Conservation (phyloP, 2,113 vertebrate species). For the Mus spicilegus region DNA sequence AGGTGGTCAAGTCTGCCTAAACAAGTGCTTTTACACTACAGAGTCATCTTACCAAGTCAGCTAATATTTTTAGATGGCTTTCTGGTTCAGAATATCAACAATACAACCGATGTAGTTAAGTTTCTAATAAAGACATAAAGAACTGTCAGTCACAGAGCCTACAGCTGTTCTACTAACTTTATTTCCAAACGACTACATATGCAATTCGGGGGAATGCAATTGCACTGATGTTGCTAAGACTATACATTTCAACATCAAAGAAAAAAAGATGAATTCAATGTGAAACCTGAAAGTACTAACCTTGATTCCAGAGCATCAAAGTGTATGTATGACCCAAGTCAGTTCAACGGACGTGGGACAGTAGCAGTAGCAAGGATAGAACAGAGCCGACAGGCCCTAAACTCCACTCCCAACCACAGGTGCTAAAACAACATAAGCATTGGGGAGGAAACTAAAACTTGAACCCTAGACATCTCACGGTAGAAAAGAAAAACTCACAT, state of each 20-base stretch:
- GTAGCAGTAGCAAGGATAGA: not conserved
- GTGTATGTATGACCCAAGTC: not conserved
- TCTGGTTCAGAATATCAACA: slow-evolving; percentile 18
- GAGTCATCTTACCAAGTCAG: not conserved
- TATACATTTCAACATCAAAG: not conserved
- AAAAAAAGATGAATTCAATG: not conserved
- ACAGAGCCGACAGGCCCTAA: not conserved
- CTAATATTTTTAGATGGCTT: slow-evolving; percentile 27
- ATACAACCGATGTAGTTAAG: not conserved
- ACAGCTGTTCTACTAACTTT: not conserved
- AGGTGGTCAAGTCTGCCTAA: not conserved
- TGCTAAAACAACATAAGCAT: not conserved
- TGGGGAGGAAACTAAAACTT: slow-evolving; percentile 3
- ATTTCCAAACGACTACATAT: not conserved
- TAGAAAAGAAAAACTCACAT: not conserved
- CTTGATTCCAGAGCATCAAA: not conserved
- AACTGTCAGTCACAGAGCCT: not conserved
- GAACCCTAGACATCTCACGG: not conserved
- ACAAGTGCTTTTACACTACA: not conserved
- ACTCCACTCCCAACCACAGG: not conserved
- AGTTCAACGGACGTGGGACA: not conserved
- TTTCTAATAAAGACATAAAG: slow-evolving; percentile 23
- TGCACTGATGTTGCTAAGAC: slow-evolving; percentile 7
- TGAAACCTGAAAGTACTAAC: not conserved
- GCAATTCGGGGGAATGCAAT: not conserved